Evolutionary conservation across 2,113 vertebrate genomes (phyloP).

Genomic region (Plotosus lineatus): DNA sequence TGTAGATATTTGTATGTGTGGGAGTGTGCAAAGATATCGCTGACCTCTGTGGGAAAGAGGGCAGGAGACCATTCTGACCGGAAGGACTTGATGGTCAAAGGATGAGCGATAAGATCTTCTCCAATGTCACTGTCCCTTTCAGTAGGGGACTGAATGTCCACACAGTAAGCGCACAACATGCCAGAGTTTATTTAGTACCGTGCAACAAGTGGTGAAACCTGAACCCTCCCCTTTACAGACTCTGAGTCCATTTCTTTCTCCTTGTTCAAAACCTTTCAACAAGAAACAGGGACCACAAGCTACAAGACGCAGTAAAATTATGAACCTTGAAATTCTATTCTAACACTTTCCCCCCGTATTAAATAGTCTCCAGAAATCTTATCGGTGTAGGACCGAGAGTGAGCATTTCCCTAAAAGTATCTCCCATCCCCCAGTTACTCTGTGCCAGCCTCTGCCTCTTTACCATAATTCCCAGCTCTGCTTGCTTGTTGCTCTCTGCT

Average conservation of each 20-base stretch:
- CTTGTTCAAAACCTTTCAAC: constrained; percentile 48
- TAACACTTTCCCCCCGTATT: neutral
- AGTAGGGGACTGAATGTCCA: constrained; percentile 71
- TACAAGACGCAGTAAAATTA: neutral
- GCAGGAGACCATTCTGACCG: constrained; percentile 5
- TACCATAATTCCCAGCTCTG: constrained; percentile 12
- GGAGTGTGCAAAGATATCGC: constrained; percentile 34
- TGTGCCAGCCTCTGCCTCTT: neutral
- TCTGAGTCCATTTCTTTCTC: constrained; percentile 65
- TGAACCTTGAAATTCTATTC: neutral
- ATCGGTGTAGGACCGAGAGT: neutral
- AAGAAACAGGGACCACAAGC: constrained; percentile 38
- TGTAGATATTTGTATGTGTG: constrained; percentile 37
- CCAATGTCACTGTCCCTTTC: constrained; percentile 68
- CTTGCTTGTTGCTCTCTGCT: neutral
- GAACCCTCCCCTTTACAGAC: constrained; percentile 62
- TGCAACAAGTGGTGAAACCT: constrained; percentile 79
- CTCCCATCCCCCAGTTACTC: neutral
- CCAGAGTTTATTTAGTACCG: constrained; percentile 82
- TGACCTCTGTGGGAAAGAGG: constrained; percentile 58
- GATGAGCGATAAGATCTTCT: constrained; percentile 64
- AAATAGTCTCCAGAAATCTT: neutral
- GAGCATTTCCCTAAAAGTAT: neutral
- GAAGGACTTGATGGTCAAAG: constrained; percentile 48
- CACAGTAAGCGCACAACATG: constrained; percentile 73